Percentiles rank a stretch among this genome's conserved stretches.
Conservation (phyloP, 53 echinoderm and acorn worm species). For the Apostichopus leukothele region DNA sequence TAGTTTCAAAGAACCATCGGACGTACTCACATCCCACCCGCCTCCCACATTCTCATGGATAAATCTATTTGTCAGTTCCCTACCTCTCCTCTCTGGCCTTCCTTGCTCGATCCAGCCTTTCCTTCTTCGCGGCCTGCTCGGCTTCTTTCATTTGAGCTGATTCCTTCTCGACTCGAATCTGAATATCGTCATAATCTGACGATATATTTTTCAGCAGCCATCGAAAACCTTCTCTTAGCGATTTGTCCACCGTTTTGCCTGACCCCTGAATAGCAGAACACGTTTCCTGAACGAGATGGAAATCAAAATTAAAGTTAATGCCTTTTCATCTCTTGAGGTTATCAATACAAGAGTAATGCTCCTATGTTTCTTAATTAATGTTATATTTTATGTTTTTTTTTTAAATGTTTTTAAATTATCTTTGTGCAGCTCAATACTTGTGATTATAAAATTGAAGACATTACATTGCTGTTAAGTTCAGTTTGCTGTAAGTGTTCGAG, state of each 20-base stretch:
- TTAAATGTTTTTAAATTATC: fast-evolving
- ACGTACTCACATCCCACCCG: too few species aligned
- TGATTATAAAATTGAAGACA: too few species aligned
- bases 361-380: not conserved
- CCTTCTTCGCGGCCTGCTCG: slow-evolving; percentile 58
- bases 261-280: slow-evolving; percentile 89
- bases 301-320: not conserved
- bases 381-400: not conserved
- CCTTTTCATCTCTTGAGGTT: not conserved
- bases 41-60: too few species aligned
- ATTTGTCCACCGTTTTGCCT: slow-evolving; percentile 91
- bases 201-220: slow-evolving; percentile 85
- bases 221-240: slow-evolving; percentile 65
- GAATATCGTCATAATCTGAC: slow-evolving; percentile 68
- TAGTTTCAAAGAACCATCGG: too few species aligned
- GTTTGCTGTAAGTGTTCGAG: too few species aligned
- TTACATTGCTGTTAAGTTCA: too few species aligned
- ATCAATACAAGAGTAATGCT: not conserved
- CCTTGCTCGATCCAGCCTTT: slow-evolving; percentile 60
- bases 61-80: too few species aligned
- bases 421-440: not conserved
- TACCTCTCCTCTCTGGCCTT: slow-evolving; percentile 90
- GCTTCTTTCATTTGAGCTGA: slow-evolving; percentile 61
- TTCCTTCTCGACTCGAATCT: slow-evolving; percentile 70
- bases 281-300: slow-evolving; percentile 65